A percentile compares a stretch with the other conserved stretches of the same genome.
Evolutionary conservation across 2,888 invertebrate genomes (phyloP).

Genomic region (Eupeodes latifasciatus): DNA sequence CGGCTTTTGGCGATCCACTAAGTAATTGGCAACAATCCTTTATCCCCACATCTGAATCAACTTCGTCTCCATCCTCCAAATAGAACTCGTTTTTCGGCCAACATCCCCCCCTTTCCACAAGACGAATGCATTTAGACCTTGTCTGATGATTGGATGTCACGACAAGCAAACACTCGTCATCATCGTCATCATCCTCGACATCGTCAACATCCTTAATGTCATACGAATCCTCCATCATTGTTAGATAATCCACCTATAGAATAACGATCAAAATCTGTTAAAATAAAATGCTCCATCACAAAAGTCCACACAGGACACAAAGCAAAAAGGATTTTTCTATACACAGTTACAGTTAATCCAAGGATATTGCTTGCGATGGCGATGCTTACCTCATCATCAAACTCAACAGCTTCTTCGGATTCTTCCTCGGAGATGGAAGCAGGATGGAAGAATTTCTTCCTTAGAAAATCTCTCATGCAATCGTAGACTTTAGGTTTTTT

Average conservation of each 20-base stretch:
- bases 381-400: conserved; percentile 64
- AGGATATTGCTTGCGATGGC: not conserved
- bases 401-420: conserved; percentile 56
- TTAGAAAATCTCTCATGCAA: conserved; percentile 82
- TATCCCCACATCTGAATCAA: conserved; percentile 79
- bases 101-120: conserved; percentile 43
- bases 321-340: not conserved
- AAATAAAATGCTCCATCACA: conserved; percentile 45
- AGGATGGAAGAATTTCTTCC: conserved; percentile 81
- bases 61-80: conserved; percentile 80
- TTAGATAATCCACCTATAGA: conserved; percentile 62
- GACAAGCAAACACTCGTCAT: conserved; percentile 67
- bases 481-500: conserved; percentile 82
- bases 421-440: conserved; percentile 57
- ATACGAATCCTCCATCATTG: conserved; percentile 68
- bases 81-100: conserved; percentile 66
- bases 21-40: conserved; percentile 81
- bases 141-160: conserved; percentile 54
- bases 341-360: not conserved
- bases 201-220: conserved; percentile 56
- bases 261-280: conserved; percentile 45
- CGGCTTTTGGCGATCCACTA: conserved; percentile 51
- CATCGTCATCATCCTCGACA: conserved; percentile 50
- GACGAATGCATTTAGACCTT: conserved; percentile 44
- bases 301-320: not conserved